phyloP scores from a whole-genome alignment of 1,140 invertebrate species.

The Drosophila sechellia region DNA sequence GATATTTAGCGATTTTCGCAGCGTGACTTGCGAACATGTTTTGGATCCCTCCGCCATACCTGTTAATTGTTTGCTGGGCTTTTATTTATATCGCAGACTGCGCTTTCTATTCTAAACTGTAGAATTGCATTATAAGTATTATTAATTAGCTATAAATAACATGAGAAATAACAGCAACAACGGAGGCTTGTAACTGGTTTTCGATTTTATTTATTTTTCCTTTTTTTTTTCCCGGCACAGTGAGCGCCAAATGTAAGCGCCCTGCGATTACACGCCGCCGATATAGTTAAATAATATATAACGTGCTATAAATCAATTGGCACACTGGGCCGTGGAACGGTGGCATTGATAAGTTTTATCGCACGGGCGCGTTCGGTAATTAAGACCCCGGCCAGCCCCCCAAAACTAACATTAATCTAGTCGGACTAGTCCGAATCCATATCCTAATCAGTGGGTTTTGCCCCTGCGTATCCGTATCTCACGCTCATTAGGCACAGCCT shows the following conservation, averaged over 20 bases:
- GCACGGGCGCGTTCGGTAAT: slow-evolving; percentile 78
- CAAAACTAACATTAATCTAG: slow-evolving; percentile 78
- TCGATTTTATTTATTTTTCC: slow-evolving; percentile 5
- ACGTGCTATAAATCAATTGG: slow-evolving; percentile 75
- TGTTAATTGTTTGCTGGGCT: slow-evolving; percentile 55
- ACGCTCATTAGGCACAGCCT: slow-evolving; percentile 81
- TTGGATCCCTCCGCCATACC: slow-evolving; percentile 6
- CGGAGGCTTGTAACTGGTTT: slow-evolving; percentile 63
- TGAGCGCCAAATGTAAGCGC: slow-evolving; percentile 58
- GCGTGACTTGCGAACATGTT: slow-evolving; percentile 77
- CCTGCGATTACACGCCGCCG: slow-evolving; percentile 55
- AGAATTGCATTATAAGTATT: slow-evolving; percentile 82
- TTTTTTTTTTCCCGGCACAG: slow-evolving; percentile 32
- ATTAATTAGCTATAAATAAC: slow-evolving; percentile 83
- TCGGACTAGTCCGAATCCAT: slow-evolving; percentile 22
- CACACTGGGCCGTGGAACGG: slow-evolving; percentile 13
- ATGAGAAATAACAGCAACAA: slow-evolving; percentile 51
- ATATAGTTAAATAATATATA: slow-evolving; percentile 78
- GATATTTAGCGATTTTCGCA: slow-evolving; percentile 67
- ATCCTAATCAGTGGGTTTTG: slow-evolving; percentile 50
- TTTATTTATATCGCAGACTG: slow-evolving; percentile 69
- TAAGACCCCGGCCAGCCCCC: slow-evolving; percentile 43
- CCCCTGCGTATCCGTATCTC: slow-evolving; percentile 62
- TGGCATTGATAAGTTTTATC: slow-evolving; percentile 78
- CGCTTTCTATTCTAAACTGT: slow-evolving; percentile 75